phyloP scores from a whole-genome alignment of 2,797 vertebrate genomes.

The Peromyscus eremicus region DNA sequence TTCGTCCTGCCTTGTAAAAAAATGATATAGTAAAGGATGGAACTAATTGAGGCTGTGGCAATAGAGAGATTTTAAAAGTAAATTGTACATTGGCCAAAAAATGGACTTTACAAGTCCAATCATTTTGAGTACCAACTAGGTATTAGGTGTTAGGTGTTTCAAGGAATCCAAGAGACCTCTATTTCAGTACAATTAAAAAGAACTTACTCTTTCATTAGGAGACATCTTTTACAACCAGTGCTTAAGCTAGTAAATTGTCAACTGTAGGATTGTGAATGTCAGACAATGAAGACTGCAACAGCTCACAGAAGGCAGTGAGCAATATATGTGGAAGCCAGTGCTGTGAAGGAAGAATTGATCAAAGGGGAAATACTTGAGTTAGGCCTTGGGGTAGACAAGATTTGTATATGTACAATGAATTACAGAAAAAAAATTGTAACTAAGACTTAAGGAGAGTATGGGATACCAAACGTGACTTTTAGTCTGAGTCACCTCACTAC shows the following conservation, averaged over 20 bases:
- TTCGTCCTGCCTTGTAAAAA: conserved; percentile 85
- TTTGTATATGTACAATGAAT: conserved; percentile 61
- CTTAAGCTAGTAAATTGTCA: conserved; percentile 68
- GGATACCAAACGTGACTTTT: conserved; percentile 75
- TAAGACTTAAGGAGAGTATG: conserved; percentile 76
- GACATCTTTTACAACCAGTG: conserved; percentile 52
- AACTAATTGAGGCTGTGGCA: conserved; percentile 86
- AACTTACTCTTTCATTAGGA: conserved; percentile 47
- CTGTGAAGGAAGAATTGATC: conserved; percentile 62
- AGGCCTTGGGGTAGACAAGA: conserved; percentile 14
- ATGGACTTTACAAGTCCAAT: conserved; percentile 71
- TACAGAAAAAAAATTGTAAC: conserved; percentile 43
- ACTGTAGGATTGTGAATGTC: conserved; percentile 64
- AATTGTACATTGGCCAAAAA: conserved; percentile 81
- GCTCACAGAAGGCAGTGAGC: conserved; percentile 21
- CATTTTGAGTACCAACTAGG: conserved; percentile 43
- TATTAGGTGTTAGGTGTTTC: not conserved
- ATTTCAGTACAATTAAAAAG: conserved; percentile 61
- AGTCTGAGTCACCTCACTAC: conserved; percentile 52
- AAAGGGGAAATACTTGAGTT: conserved; percentile 9
- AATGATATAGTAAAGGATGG: conserved; percentile 80
- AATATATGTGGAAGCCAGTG: not conserved
- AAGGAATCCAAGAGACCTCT: conserved; percentile 49
- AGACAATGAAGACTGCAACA: conserved; percentile 50
- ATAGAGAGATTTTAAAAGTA: conserved; percentile 85